Conservation (phyloP, 30 jellyfish, hydroid and myxozoan genomes). For the Hydractinia echinata region DNA sequence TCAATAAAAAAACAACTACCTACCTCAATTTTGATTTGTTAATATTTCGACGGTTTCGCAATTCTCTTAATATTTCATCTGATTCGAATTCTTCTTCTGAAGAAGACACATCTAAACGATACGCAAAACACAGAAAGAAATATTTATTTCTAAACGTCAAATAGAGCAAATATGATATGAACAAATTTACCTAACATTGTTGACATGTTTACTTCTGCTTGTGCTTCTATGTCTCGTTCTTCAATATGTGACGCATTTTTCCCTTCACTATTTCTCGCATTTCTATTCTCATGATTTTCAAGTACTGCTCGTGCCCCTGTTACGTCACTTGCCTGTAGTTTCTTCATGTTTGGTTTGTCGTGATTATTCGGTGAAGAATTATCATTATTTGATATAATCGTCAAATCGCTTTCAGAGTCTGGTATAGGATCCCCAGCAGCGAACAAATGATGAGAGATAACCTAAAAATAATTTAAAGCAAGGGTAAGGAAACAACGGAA, state of each 20-base stretch:
- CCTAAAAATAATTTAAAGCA: not conserved
- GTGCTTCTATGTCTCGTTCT: too few relatives aligned
- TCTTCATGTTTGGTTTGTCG: not conserved
- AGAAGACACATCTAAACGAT: conserved; percentile 13
- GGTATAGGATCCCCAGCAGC: not conserved
- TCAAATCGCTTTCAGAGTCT: not conserved
- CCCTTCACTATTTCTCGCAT: too few relatives aligned
- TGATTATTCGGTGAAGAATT: not conserved
- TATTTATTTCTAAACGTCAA: not conserved
- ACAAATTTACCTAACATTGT: not conserved
- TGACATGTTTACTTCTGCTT: too few relatives aligned
- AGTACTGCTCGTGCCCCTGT: not conserved
- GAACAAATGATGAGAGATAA: conserved; percentile 9
- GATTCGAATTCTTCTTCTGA: not conserved
- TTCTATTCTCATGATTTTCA: too few relatives aligned
- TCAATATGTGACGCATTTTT: too few relatives aligned
- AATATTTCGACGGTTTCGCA: not conserved
- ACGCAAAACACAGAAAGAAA: not conserved
- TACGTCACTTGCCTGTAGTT: not conserved
- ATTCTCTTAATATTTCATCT: conserved; percentile 16
- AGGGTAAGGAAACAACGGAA: too few relatives aligned
- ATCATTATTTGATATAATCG: not conserved
- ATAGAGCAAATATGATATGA: not conserved
- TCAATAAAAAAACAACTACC: too few relatives aligned
- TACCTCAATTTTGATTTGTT: not conserved